Base-by-base conservation (phyloP, 2,797 vertebrate species). In the Pitangus sulphuratus region DNA sequence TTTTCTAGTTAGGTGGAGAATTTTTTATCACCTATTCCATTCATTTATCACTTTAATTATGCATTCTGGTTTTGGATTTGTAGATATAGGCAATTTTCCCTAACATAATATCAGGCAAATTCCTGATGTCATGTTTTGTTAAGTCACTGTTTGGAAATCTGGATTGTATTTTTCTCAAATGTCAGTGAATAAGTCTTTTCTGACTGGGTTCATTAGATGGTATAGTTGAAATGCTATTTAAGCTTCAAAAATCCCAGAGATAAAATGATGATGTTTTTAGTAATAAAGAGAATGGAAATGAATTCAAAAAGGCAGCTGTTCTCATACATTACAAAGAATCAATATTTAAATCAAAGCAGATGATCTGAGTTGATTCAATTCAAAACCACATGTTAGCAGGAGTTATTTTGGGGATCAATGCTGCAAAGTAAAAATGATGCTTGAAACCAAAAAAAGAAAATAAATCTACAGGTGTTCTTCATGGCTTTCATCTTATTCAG, bases 271-370 rank as follows among this genome's bases (percentile, higher is more conserved):
- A 75, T 87, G 47, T 31, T 87, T 76, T 82, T 71, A 54, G 78
- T 82, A 87, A 86, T 75, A 72, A 82, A 56, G 48, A 81, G 42
- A 51, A 84, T 54, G 45, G 86, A 84, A 87, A 83, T 33, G 48
- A 96, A 94, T 89, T 94, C 17, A 78, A 64, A 95, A 89, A 96
- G 92, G 51, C 81, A 91, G 75, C 84, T 95, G 75, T 74, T 89
- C 84, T 87, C 71, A 75, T 94, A 33, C 42, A 83, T 91, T 81
- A 85, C 60, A 76, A 94, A 79, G 78, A 89, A 84, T 89, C 87
- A 84, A 77, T 93, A 94, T 93, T 94, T 87, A 96, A 92, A 92
- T 95, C 66, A 93, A 90, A 92, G 87, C 84, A 69, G 68, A 89
- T 94, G 45, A 89, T 90, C 33, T 2, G 22, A 76, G 44, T 93